A percentile compares a stretch with the other conserved stretches of the same genome.
Conservation (phyloP, 2,797 vertebrate species). For the Micromesistius poutassou region DNA sequence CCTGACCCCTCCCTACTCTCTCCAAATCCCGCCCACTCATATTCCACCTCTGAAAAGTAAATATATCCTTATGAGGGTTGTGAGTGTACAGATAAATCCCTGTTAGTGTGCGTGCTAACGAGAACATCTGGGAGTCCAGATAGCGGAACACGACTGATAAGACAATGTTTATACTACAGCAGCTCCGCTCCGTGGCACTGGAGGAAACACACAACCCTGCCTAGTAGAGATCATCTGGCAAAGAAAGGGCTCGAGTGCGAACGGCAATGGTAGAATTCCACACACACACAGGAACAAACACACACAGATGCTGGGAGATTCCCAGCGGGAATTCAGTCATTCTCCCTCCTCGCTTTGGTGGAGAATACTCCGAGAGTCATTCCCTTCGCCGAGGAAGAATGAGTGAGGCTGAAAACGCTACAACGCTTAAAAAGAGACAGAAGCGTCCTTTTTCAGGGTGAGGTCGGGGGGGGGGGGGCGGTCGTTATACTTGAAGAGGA, state of each 20-base stretch:
- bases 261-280: slow-evolving; percentile 29
- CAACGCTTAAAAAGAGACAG: neutral
- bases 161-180: neutral
- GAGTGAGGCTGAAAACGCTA: neutral
- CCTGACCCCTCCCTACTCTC: neutral
- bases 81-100: slow-evolving; percentile 20
- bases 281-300: slow-evolving; percentile 19
- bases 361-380: neutral
- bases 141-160: neutral
- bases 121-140: slow-evolving; percentile 19
- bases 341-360: neutral
- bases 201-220: slow-evolving; percentile 31
- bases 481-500: slow-evolving; percentile 67
- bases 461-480: slow-evolving; percentile 24
- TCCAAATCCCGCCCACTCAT: neutral
- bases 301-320: slow-evolving; percentile 23
- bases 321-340: slow-evolving; percentile 51
- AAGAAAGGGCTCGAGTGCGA: slow-evolving; percentile 43
- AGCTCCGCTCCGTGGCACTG: slow-evolving; percentile 26
- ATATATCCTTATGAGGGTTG: slow-evolving; percentile 2
- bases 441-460: neutral
- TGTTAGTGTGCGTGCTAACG: slow-evolving; percentile 29
- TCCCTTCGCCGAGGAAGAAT: neutral
- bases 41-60: neutral
- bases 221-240: slow-evolving; percentile 42